Base-by-base conservation (phyloP, 2,888 invertebrate species). In the Caenorhabditis parvicauda region DNA sequence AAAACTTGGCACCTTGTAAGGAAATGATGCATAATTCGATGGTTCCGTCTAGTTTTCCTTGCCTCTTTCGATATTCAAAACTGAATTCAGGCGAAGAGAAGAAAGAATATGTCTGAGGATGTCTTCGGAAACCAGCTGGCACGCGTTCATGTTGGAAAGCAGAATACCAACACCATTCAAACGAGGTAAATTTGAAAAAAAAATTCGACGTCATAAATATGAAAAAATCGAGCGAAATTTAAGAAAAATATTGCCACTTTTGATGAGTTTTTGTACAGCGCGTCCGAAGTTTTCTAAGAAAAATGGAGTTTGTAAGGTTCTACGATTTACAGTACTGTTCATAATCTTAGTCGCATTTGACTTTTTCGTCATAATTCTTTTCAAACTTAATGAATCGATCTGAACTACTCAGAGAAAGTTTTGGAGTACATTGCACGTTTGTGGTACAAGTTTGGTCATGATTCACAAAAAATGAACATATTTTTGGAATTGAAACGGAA, bases 61-160 rank as follows among this genome's bases (percentile, higher is more conserved):
- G 17, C 2, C 7, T n/a, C 21, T n/a, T 38, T 41, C 22, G 3
- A 45, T 21, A 17, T 27, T 37, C 3, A 39, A 2, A 9, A 9
- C n/a, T n/a, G n/a, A n/a, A n/a, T 67, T 80, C 82, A 88, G 87
- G 85, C 87, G 0, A 88, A 88, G 69, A 89, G 89, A 79, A 90
- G 89, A 85, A 96, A 96, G 87, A 98, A 98, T 82, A 87, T 94
- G 55, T 87, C 43, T 1, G 87, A 87, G 50, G 92, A 96, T 84
- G 87, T 86, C 2, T 88, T 98, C 79, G 96, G 95, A 52, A 89
- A 69, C 89, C 7, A 88, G 75, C 86, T 90, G 78, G 96, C 93
- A 39, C 88, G 92, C 49, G 88, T 98, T 55, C 98, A 98, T 83
- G 87, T 98, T 85, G 90, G 90, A 69, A 88, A 88, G 75, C 96